These are phyloP conservation scores for Calidris pugnax DNA, from an alignment of 2,113 vertebrate species.

Conservation along the genomic window DNA sequence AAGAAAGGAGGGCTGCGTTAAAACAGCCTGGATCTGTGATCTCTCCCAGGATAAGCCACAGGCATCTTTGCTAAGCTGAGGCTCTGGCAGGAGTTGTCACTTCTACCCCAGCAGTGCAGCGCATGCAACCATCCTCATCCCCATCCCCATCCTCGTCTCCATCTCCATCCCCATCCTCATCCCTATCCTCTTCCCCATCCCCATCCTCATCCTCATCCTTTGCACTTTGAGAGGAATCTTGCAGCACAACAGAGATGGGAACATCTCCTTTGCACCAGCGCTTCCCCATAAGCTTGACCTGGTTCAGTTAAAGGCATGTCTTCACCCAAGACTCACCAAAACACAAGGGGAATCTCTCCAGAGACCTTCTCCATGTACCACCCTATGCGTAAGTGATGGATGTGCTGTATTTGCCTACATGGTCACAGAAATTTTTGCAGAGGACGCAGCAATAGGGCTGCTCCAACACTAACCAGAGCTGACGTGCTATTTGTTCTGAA, in stretches of 20 bases:
- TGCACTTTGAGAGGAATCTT: neutral
- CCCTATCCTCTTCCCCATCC: neutral
- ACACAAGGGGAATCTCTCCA: neutral
- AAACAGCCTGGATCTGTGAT: neutral
- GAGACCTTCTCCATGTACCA: neutral
- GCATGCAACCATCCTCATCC: too few relatives aligned
- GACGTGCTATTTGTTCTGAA: neutral
- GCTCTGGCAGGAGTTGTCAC: neutral
- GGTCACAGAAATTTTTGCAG: rapidly evolving
- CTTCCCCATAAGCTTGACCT: neutral
- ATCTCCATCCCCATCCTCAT: too few relatives aligned
- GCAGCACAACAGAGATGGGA: neutral
- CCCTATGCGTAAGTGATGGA: rapidly evolving
- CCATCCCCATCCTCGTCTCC: too few relatives aligned
- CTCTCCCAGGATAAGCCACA: neutral
- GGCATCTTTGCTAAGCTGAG: neutral
- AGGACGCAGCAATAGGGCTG: neutral
- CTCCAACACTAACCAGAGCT: neutral
- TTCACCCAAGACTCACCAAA: neutral
- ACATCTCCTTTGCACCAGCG: rapidly evolving
- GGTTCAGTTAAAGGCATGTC: neutral
- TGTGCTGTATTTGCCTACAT: neutral
- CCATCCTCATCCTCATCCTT: neutral
- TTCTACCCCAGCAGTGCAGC: too few relatives aligned
- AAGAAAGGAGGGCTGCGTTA: neutral